Evolutionary conservation across 2,888 invertebrate genomes (phyloP).

Genomic region (Epinotia nisella): DNA sequence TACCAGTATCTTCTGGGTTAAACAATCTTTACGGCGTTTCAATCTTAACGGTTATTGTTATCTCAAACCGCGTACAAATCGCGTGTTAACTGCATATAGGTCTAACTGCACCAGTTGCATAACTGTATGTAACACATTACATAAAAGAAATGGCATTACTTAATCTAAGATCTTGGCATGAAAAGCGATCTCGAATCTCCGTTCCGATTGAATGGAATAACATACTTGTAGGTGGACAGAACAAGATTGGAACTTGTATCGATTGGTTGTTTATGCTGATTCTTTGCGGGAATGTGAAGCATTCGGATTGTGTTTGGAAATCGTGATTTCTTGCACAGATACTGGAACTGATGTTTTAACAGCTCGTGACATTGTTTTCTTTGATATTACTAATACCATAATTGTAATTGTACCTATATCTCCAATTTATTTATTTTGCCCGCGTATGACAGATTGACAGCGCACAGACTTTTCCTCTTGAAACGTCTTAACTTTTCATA

Average conservation of each 20-base stretch:
- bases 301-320: background rate
- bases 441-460: too few relatives aligned
- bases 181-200: background rate
- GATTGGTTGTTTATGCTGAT: background rate
- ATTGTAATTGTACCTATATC: too few relatives aligned
- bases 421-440: too few relatives aligned
- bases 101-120: constrained; percentile 16
- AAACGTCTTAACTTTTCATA: too few relatives aligned
- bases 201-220: constrained; percentile 2
- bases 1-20: background rate
- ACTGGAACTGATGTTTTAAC: too few relatives aligned
- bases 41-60: constrained; percentile 19
- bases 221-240: background rate
- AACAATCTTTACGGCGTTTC: background rate
- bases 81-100: constrained; percentile 18
- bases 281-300: background rate
- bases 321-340: too few relatives aligned
- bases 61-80: constrained; percentile 17
- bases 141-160: constrained; percentile 23
- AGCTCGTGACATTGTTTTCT: too few relatives aligned
- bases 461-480: too few relatives aligned
- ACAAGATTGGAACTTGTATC: background rate
- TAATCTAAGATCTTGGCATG: constrained; percentile 20
- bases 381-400: too few relatives aligned
- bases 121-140: constrained; percentile 15